Percentiles rank a stretch among this genome's conserved stretches.
These are phyloP conservation scores for Drosophila parvula DNA, from an alignment of 1,140 invertebrate species.

Conservation along the genomic window DNA sequence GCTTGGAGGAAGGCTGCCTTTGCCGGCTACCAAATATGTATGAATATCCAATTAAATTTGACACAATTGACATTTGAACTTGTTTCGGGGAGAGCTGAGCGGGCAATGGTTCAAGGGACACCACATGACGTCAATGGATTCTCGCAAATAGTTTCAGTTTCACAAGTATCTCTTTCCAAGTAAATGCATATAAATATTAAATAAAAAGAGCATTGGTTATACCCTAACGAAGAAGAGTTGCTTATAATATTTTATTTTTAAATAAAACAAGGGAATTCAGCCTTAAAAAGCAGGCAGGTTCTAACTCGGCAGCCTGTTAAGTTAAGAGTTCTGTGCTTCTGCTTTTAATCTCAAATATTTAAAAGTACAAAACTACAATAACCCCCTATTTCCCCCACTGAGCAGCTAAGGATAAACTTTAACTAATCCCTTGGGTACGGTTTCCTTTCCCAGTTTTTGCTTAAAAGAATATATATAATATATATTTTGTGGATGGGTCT, in stretches of 20 bases:
- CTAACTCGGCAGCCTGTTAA: too few relatives aligned
- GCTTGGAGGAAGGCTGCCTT: slow-evolving; percentile 23
- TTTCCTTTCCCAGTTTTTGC: not conserved
- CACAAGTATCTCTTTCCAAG: not conserved
- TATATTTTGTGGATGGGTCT: slow-evolving; percentile 17
- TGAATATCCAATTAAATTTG: slow-evolving; percentile 55
- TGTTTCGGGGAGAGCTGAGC: not conserved
- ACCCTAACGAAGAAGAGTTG: too few relatives aligned
- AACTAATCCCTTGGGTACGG: not conserved
- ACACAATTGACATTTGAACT: slow-evolving; percentile 52
- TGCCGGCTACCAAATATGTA: slow-evolving; percentile 9
- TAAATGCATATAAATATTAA: slow-evolving; percentile 26
- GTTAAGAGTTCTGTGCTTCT: too few relatives aligned
- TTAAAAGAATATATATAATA: not conserved
- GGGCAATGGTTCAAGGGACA: slow-evolving; percentile 7
- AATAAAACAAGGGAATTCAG: too few relatives aligned
- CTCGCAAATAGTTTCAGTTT: slow-evolving; percentile 10
- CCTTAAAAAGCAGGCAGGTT: too few relatives aligned
- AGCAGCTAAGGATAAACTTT: not conserved
- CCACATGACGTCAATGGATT: slow-evolving; percentile 25
- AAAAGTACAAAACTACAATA: too few relatives aligned
- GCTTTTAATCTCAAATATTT: too few relatives aligned
- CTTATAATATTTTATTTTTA: too few relatives aligned
- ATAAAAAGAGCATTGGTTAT: not conserved
- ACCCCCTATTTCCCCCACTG: not conserved